Base-by-base conservation (phyloP, 2,888 invertebrate genomes). In the Heliconius ethilla region DNA sequence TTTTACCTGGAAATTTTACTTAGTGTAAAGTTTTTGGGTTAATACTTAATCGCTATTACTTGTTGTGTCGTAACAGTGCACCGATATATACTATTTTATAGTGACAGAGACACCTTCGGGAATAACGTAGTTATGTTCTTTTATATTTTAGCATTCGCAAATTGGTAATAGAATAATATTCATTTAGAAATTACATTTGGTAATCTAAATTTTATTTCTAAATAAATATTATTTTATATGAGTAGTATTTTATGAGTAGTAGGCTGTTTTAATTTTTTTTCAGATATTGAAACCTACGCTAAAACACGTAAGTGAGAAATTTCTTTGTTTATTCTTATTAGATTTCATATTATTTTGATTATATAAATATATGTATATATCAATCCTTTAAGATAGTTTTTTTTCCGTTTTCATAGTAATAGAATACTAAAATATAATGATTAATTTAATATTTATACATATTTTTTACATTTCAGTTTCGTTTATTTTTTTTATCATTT, bases 401-500 rank as follows among this genome's bases (percentile, higher is more conserved):
- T 1, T 51, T 45, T n/a, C 7, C 15, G 27, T 29, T 22, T 59
- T 15, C 22, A 9, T 70, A 70, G 40, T 29, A 13, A 67, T 25
- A 40, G 40, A 40, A 11, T 40, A 40, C 13, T 25, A 45, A 3
- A 69, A 69, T 40, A 40, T 7, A 40, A 69, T 25, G 0, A 33
- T 33, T 11, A 67, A 5, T 40, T 11, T 5, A 25, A 2, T 33
- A 33, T 27, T 63, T 40, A 55, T 15, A 62, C 33, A 18, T 29
- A 18, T 33, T 1, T 65, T 29, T 55, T 22, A 18, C 40, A 10
- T 25, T 67, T 66, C 11, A 37, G 11, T 22, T 18, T 18, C 3
- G 33, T 45, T 55, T 27, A 25, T 76, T 65, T 11, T 65, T 11
- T 40, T n/a, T 72, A 25, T 72, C 18, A 70, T 74, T 74, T 76